phyloP scores from a whole-genome alignment of 2,113 vertebrate genomes.

The Microcebus lehilahytsara region DNA sequence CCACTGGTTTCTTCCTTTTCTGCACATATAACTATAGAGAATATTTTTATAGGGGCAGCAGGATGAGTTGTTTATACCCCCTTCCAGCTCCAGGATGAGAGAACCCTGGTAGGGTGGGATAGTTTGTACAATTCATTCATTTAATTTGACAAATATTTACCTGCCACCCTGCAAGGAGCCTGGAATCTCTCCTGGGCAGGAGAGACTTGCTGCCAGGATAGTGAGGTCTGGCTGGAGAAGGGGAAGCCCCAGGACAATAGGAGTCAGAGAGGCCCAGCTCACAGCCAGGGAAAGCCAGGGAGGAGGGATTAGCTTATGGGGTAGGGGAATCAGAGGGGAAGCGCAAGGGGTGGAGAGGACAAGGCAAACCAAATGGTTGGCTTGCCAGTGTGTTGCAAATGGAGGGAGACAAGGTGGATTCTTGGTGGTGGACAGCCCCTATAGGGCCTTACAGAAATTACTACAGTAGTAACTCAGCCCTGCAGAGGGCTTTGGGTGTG shows the following conservation, averaged over 20 bases:
- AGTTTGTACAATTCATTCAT: not conserved
- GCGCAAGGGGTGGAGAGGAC: not conserved
- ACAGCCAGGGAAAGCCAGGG: not conserved
- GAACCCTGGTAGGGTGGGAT: not conserved
- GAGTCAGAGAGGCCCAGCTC: not conserved
- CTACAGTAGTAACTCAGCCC: not conserved
- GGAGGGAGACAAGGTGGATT: not conserved
- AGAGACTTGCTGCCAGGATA: not conserved
- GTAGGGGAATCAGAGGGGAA: not conserved
- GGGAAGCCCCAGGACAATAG: not conserved
- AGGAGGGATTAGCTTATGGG: not conserved
- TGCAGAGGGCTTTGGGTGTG: not conserved
- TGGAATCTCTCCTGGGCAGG: not conserved
- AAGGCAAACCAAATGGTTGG: not conserved
- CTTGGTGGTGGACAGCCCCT: not conserved
- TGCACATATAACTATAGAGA: not conserved
- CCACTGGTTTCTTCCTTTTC: not conserved
- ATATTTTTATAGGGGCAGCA: not conserved
- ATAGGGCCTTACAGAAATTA: not conserved
- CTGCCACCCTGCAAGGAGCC: not conserved
- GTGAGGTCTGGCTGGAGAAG: not conserved
- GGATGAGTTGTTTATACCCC: not conserved
- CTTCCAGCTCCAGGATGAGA: not conserved
- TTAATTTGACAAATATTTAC: not conserved
- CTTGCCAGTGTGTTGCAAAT: not conserved